A percentile compares a stretch with the other conserved stretches of the same genome.
Evolutionary conservation across 2,797 vertebrate species (phyloP).

Genomic region (Mormyrops attenuatus): DNA sequence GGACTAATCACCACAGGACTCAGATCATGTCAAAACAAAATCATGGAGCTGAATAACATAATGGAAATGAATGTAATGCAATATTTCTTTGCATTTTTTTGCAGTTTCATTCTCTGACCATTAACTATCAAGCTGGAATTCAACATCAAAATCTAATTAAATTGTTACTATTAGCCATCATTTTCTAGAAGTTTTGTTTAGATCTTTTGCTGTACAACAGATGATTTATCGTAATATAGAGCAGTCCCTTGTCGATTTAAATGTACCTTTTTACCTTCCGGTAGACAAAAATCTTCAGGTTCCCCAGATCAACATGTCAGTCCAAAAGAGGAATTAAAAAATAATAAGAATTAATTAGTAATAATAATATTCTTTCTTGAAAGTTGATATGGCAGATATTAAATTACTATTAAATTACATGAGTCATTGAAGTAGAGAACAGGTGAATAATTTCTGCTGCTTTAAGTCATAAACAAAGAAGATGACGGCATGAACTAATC

Average conservation of each 20-base stretch:
- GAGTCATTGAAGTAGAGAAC: not conserved
- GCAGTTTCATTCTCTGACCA: not conserved
- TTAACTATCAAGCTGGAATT: not conserved
- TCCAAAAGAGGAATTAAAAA: not conserved
- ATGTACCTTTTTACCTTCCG: not conserved
- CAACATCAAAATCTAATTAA: not conserved
- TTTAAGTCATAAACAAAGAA: not conserved
- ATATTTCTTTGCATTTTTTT: conserved; percentile 8
- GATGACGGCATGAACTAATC: not conserved
- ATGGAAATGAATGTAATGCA: not conserved
- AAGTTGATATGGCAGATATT: not conserved
- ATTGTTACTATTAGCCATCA: not conserved
- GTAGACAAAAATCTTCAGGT: not conserved
- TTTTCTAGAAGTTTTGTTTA: not conserved
- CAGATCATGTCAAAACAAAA: not conserved
- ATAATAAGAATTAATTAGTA: too few relatives aligned
- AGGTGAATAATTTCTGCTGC: not conserved
- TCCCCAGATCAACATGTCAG: not conserved
- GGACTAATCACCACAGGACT: not conserved
- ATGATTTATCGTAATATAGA: not conserved
- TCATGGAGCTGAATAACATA: not conserved
- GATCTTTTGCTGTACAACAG: not conserved
- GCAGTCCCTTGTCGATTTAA: not conserved
- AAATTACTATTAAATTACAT: not conserved
- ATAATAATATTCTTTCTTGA: not conserved